phyloP scores from a whole-genome alignment of 2,888 invertebrate genomes.

The Agrilus cyanescens region DNA sequence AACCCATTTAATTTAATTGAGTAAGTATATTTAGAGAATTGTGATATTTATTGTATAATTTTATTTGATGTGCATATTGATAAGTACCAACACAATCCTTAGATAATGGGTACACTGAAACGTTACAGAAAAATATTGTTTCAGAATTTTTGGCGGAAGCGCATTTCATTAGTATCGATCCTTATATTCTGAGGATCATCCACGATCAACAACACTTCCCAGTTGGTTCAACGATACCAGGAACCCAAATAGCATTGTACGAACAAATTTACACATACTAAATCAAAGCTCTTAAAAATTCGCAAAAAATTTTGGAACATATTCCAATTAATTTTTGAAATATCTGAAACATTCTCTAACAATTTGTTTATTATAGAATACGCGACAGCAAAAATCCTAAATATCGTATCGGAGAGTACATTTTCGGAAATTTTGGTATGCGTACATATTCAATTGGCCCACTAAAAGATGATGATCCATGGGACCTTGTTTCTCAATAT shows the following conservation, averaged over 20 bases:
- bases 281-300: neutral
- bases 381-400: slow-evolving; percentile 52
- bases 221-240: slow-evolving; percentile 46
- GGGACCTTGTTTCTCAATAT: slow-evolving; percentile 16
- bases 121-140: slow-evolving; percentile 17
- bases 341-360: no score
- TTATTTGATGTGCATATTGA: no score
- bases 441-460: slow-evolving; percentile 53
- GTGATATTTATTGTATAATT: no score
- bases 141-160: slow-evolving; percentile 56
- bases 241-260: slow-evolving; percentile 60
- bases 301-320: neutral
- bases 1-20: no score
- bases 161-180: slow-evolving; percentile 58
- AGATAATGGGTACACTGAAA: neutral
- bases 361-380: slow-evolving; percentile 40
- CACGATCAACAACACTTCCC: no score
- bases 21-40: no score
- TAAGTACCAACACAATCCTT: no score
- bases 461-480: slow-evolving; percentile 32
- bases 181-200: slow-evolving; percentile 56
- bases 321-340: no score
- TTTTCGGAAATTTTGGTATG: slow-evolving; percentile 61
- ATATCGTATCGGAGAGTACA: slow-evolving; percentile 51
- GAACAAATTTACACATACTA: slow-evolving; percentile 12